Percentiles rank a stretch among this genome's conserved stretches.
phyloP scores from a whole-genome alignment of 2,113 vertebrate species.

The Greenwoodochromis staneri region DNA sequence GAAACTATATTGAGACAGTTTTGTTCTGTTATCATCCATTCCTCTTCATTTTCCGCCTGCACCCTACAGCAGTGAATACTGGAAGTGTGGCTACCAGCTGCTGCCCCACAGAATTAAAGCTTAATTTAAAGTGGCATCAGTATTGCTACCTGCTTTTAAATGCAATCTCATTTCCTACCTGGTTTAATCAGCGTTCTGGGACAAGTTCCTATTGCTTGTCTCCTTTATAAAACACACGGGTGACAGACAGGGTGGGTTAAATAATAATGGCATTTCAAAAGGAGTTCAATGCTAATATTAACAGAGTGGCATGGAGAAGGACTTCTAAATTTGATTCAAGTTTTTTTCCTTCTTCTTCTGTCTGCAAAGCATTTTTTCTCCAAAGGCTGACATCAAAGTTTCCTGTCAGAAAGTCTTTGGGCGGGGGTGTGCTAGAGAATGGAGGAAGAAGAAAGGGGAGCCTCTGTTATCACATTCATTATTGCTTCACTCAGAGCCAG shows the following conservation, averaged over 20 bases:
- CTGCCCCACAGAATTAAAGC: not conserved
- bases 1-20: not conserved
- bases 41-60: not conserved
- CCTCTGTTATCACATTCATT: conserved; percentile 41
- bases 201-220: not conserved
- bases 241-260: not conserved
- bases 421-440: not conserved
- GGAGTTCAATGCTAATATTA: not conserved
- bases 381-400: conserved; percentile 35
- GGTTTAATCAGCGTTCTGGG: not conserved
- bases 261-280: not conserved
- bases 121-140: not conserved
- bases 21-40: not conserved
- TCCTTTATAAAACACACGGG: not conserved
- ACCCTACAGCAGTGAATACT: not conserved
- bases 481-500: conserved; percentile 4
- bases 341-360: not conserved
- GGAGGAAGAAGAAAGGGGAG: not conserved
- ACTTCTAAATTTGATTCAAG: not conserved
- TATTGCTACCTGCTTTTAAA: not conserved
- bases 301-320: not conserved
- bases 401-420: not conserved
- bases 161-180: not conserved
- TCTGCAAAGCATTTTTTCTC: not conserved
- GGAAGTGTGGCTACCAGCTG: not conserved